Percentiles rank a stretch among this genome's conserved stretches.
These are phyloP conservation scores for Habrosyne pyritoides DNA, from an alignment of 2,888 invertebrate genomes.

Conservation along the genomic window DNA sequence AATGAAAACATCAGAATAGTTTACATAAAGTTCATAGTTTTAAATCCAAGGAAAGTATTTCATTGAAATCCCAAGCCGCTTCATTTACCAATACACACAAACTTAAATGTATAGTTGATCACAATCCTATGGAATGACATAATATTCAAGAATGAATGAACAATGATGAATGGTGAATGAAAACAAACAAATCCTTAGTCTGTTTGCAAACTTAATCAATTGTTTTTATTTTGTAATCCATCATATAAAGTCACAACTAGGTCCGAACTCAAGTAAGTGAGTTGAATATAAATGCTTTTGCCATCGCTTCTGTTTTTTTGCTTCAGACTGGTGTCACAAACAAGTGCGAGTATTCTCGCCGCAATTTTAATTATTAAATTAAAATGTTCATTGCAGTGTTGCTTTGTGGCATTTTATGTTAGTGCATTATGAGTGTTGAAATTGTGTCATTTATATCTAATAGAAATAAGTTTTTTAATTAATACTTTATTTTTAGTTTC, in stretches of 20 bases:
- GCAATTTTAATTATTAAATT: constrained; percentile 50
- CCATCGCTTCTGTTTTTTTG: constrained; percentile 17
- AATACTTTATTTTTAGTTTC: background rate
- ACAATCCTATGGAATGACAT: background rate
- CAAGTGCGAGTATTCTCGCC: constrained; percentile 30
- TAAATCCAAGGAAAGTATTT: too few species aligned
- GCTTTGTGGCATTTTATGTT: constrained; percentile 35
- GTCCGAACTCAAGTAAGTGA: constrained; percentile 14
- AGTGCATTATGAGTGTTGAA: background rate
- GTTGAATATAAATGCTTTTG: constrained; percentile 16
- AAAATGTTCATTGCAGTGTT: constrained; percentile 36
- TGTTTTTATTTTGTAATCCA: constrained; percentile 4
- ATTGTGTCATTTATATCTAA: background rate
- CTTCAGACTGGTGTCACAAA: constrained; percentile 27
- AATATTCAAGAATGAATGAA: too few species aligned
- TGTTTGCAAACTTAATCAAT: background rate
- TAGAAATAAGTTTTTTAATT: background rate
- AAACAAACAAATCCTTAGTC: background rate
- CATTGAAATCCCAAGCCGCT: background rate
- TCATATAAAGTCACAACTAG: constrained; percentile 3
- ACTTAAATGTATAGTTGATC: background rate
- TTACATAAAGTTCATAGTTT: too few species aligned
- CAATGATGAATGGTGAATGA: too few species aligned
- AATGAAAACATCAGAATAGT: too few species aligned
- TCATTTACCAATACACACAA: background rate